Conservation (phyloP, 2,113 vertebrate species). For the Chamaea fasciata region DNA sequence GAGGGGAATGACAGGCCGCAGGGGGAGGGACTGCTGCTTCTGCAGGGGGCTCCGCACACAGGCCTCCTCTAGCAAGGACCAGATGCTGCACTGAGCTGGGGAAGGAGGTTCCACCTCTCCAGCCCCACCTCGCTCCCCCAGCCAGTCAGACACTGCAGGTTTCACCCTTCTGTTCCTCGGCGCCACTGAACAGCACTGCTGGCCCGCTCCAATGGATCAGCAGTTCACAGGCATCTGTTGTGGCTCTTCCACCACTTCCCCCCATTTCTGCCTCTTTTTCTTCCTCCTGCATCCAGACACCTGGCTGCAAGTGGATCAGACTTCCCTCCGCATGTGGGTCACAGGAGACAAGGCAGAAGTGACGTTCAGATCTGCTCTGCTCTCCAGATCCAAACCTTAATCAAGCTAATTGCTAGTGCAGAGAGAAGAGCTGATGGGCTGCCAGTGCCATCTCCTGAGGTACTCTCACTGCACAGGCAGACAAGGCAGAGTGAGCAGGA, state of each 20-base stretch:
- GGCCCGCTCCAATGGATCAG: background rate
- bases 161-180: background rate
- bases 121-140: background rate
- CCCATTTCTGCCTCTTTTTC: background rate
- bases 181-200: background rate
- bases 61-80: conserved; percentile 63
- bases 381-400: background rate
- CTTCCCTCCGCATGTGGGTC: background rate
- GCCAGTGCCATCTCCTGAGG: conserved; percentile 2
- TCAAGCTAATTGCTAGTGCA: background rate
- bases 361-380: background rate
- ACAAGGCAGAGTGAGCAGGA: background rate
- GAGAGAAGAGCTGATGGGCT: background rate
- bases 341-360: background rate
- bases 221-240: background rate
- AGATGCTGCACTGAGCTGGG: background rate
- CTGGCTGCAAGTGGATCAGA: background rate
- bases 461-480: background rate
- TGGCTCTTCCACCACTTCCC: background rate
- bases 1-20: conserved; percentile 90
- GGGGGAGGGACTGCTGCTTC: conserved; percentile 91
- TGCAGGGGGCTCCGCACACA: conserved; percentile 80
- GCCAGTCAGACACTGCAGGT: background rate
- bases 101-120: background rate
- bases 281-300: background rate